Percentiles rank a stretch among this genome's conserved stretches.
Conservation (phyloP, 1,140 invertebrate species). For the Paraescarpia echinospica region DNA sequence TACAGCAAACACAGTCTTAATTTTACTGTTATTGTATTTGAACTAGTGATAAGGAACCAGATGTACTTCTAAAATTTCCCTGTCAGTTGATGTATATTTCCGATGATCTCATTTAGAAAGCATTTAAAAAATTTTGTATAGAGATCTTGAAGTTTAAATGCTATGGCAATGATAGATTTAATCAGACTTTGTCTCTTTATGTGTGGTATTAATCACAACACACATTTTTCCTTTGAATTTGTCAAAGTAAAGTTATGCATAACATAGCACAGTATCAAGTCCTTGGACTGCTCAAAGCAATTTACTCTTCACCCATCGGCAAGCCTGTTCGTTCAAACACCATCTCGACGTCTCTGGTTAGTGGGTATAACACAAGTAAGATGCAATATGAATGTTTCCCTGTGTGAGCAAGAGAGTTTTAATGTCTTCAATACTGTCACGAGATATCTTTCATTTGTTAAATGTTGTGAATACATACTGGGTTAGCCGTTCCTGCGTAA, state of each 20-base stretch:
- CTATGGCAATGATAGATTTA: not conserved
- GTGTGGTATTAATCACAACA: not conserved
- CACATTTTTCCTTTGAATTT: not conserved
- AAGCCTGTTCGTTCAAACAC: too few species aligned
- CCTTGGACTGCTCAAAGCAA: too few species aligned
- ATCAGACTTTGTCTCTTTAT: not conserved
- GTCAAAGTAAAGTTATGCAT: too few species aligned
- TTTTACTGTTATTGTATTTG: not conserved
- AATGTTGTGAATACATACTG: not conserved
- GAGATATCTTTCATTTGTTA: not conserved
- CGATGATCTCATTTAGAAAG: not conserved
- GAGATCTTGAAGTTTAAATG: not conserved
- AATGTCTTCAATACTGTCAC: too few species aligned
- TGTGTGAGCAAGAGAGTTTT: too few species aligned
- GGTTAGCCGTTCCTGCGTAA: not conserved
- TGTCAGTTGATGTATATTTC: not conserved
- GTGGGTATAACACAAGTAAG: not conserved
- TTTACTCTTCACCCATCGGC: too few species aligned
- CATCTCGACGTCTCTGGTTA: not conserved
- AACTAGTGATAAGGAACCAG: not conserved
- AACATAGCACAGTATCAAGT: too few species aligned
- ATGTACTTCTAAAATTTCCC: not conserved
- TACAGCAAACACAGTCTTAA: not conserved
- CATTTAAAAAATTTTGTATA: not conserved
- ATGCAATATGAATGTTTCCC: too few species aligned